Conservation (phyloP, 92 coral and sea anemone species). For the Ricordea florida region DNA sequence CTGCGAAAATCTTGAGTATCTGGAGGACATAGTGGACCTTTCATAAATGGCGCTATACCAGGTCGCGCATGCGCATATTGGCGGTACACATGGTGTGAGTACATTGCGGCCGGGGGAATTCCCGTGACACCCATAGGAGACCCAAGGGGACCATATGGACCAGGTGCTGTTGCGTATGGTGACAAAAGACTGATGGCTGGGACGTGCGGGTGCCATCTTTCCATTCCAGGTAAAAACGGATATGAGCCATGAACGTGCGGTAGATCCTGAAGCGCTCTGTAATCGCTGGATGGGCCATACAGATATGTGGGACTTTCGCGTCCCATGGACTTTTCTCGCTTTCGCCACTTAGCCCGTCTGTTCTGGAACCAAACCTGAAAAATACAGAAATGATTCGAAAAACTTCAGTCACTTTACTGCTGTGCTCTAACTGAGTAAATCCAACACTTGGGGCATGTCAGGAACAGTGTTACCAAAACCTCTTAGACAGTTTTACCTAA, state of each 20-base stretch:
- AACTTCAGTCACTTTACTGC: too few relatives aligned
- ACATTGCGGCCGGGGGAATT: slow-evolving; percentile 54
- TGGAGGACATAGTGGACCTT: slow-evolving; percentile 45
- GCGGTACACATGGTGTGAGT: slow-evolving; percentile 68
- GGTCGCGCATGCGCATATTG: slow-evolving; percentile 71
- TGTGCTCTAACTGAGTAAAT: too few relatives aligned
- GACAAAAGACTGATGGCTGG: slow-evolving; percentile 92
- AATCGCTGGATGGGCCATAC: slow-evolving; percentile 66
- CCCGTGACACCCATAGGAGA: slow-evolving; percentile 53
- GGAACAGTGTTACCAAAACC: too few relatives aligned
- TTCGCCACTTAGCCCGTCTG: slow-evolving; percentile 98
- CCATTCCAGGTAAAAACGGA: slow-evolving; percentile 54
- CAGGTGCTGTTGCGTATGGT: slow-evolving; percentile 82
- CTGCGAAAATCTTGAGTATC: slow-evolving; percentile 68
- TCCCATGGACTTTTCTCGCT: slow-evolving; percentile 95
- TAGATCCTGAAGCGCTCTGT: slow-evolving; percentile 65
- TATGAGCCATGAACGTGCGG: slow-evolving; percentile 65
- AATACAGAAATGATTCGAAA: neutral
- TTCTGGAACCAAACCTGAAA: slow-evolving; percentile 98
- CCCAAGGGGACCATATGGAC: slow-evolving; percentile 70
- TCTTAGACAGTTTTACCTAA: too few relatives aligned
- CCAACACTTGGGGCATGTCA: too few relatives aligned
- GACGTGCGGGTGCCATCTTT: slow-evolving; percentile 83
- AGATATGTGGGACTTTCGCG: slow-evolving; percentile 92
- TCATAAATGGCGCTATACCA: slow-evolving; percentile 70